A percentile compares a stretch with the other conserved stretches of the same genome.
phyloP scores from a whole-genome alignment of 2,113 vertebrate species.

The Heterocephalus glaber region DNA sequence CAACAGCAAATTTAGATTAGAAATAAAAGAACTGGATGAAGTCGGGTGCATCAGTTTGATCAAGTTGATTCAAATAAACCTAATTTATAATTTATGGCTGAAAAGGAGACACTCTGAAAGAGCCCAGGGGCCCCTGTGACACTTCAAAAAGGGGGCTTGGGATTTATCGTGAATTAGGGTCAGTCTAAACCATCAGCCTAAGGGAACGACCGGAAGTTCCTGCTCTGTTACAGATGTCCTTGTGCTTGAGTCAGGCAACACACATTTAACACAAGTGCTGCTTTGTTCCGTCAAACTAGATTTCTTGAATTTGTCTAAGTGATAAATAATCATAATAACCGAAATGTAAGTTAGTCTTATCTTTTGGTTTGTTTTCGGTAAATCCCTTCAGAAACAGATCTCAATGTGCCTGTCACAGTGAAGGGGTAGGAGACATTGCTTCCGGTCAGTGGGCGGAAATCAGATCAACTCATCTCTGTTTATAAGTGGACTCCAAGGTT shows the following conservation, averaged over 20 bases:
- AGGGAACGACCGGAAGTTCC: background rate
- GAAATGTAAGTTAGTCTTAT: background rate
- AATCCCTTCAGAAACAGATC: background rate
- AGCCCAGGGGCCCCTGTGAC: background rate
- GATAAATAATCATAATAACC: background rate
- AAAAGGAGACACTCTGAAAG: background rate
- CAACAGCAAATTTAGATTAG: background rate
- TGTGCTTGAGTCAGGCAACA: background rate
- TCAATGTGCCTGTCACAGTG: background rate
- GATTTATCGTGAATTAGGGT: background rate
- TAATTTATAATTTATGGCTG: background rate
- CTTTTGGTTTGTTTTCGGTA: background rate
- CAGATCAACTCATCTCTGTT: background rate
- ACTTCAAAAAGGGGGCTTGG: background rate
- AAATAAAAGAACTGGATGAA: background rate
- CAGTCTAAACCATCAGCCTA: background rate
- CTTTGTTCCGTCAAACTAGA: background rate
- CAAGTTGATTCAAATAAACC: slow-evolving; percentile 5
- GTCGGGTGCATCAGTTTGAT: background rate
- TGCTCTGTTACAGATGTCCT: background rate
- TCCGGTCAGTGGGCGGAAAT: background rate
- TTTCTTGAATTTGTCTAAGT: slow-evolving; percentile 8
- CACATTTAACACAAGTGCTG: background rate
- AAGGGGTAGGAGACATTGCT: background rate
- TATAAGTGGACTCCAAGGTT: background rate